These are phyloP conservation scores for Plebejus argus DNA, from an alignment of 2,888 invertebrate species.

Conservation along the genomic window DNA sequence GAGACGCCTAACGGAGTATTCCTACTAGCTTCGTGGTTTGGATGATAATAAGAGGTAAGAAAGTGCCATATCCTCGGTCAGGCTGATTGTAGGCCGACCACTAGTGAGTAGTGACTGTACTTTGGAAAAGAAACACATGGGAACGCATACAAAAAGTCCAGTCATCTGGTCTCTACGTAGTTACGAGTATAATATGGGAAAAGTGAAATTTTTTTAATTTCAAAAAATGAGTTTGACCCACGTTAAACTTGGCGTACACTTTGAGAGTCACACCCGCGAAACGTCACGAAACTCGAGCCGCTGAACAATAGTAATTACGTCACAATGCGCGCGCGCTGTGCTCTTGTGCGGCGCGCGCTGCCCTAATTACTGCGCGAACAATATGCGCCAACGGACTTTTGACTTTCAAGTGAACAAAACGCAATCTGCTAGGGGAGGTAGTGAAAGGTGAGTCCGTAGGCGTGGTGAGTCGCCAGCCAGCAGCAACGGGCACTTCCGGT, in stretches of 20 bases:
- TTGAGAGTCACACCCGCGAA: conserved; percentile 45
- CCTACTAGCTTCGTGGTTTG: too few species aligned
- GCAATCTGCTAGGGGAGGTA: conserved; percentile 20
- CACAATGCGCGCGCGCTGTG: conserved; percentile 64
- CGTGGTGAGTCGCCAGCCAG: not conserved
- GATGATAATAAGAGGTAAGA: too few species aligned
- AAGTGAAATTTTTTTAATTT: too few species aligned
- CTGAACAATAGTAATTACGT: conserved; percentile 55
- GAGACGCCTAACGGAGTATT: too few species aligned
- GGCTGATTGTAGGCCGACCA: too few species aligned
- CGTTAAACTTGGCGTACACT: conserved; percentile 31
- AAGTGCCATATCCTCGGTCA: too few species aligned
- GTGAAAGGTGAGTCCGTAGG: not conserved
- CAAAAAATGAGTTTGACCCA: too few species aligned
- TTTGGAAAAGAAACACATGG: too few species aligned
- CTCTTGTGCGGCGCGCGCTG: conserved; percentile 64
- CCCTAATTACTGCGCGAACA: conserved; percentile 43
- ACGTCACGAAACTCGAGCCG: conserved; percentile 58
- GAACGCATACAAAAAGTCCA: too few species aligned
- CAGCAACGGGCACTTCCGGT: not conserved
- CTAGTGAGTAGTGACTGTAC: too few species aligned
- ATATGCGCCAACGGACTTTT: conserved; percentile 45
- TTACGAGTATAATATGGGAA: too few species aligned
- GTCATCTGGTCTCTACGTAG: too few species aligned
- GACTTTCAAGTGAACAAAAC: conserved; percentile 47